Evolutionary conservation across 2,797 vertebrate species (phyloP).

Genomic region (Jordanella pulchra): DNA sequence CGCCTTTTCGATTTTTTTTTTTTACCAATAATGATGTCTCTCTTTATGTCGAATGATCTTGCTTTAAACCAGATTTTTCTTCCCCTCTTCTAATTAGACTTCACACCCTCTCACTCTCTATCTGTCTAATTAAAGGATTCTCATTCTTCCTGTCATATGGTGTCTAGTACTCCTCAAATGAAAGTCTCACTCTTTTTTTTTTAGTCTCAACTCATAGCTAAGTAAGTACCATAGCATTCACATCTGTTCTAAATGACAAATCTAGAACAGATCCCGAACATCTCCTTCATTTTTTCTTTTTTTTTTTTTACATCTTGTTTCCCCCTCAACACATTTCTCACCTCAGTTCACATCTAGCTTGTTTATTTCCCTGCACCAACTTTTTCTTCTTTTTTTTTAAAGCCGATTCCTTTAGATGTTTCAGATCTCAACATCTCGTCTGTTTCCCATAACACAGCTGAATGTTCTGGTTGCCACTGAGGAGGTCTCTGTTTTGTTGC

Average conservation of each 20-base stretch:
- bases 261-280: slow-evolving; percentile 70
- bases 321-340: slow-evolving; percentile 55
- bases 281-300: slow-evolving; percentile 44
- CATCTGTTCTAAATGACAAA: slow-evolving; percentile 69
- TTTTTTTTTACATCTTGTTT: slow-evolving; percentile 41
- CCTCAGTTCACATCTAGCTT: slow-evolving; percentile 55
- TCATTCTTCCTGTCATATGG: slow-evolving; percentile 63
- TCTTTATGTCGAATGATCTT: slow-evolving; percentile 65
- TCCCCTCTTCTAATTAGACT: slow-evolving; percentile 71
- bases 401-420: slow-evolving; percentile 65
- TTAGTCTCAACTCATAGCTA: slow-evolving; percentile 44
- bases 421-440: slow-evolving; percentile 63
- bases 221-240: slow-evolving; percentile 61
- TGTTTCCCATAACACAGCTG: slow-evolving; percentile 54
- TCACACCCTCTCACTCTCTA: slow-evolving; percentile 69
- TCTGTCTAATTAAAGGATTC: slow-evolving; percentile 78
- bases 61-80: slow-evolving; percentile 53
- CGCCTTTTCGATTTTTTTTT: slow-evolving; percentile 43
- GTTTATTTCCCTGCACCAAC: slow-evolving; percentile 57
- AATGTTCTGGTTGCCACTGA: slow-evolving; percentile 55
- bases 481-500: slow-evolving; percentile 67
- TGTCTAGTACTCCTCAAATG: slow-evolving; percentile 65
- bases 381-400: slow-evolving; percentile 48
- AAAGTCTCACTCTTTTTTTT: slow-evolving; percentile 58
- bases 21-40: slow-evolving; percentile 66